Base-by-base conservation (phyloP, 2,888 invertebrate species). In the Morinoia aosen region DNA sequence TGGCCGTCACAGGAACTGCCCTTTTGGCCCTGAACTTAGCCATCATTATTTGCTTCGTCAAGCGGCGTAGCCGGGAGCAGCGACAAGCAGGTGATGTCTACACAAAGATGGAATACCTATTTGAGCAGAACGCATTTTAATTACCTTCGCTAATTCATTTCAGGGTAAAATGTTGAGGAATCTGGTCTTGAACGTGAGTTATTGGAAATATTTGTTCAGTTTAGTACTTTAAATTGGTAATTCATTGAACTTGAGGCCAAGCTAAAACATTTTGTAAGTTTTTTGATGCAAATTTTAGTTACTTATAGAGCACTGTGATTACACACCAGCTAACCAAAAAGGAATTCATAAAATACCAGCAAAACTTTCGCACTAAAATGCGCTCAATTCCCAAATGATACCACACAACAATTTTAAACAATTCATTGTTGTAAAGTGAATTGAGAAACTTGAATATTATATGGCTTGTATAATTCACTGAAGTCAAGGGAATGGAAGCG, bases 11-110 rank as follows among this genome's bases (percentile, higher is more conserved):
- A 96, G 99, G 99, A 91, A 98, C 98, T 95, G 98, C 98, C 96
- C 98, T 99, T 97, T 98, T 99, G 96, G 98, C 98, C 96, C 98
- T 99, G 97, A 99, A 99, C 97, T 98, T 99, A 97, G 98, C 99
- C 97, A 98, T 99, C 97, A 98, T 99, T 97, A 98, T 99, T 97
- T 99, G 98, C 97, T 99, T 99, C 97, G 98, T 99, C 96, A 98
- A 98, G 97, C 98, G 98, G 97, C 57, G 96, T 39, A 95, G 94
- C 40, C 58, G 88, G 12, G 95, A 96, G 39, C 57, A 95, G 39
- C 94, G 95, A 25, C 95, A 93, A 11, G 93, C 95, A 39, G 94
- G 96, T 96, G 48, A 94, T 95, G 39, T 33, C 25, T 76, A 19
- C 76, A n/a, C 39, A 16, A 91, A 91, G 2, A 19, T 56, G 16